A percentile compares a stretch with the other conserved stretches of the same genome.
Evolutionary conservation across 2,113 vertebrate species (phyloP).

Genomic region (Hymenochirus boettgeri): DNA sequence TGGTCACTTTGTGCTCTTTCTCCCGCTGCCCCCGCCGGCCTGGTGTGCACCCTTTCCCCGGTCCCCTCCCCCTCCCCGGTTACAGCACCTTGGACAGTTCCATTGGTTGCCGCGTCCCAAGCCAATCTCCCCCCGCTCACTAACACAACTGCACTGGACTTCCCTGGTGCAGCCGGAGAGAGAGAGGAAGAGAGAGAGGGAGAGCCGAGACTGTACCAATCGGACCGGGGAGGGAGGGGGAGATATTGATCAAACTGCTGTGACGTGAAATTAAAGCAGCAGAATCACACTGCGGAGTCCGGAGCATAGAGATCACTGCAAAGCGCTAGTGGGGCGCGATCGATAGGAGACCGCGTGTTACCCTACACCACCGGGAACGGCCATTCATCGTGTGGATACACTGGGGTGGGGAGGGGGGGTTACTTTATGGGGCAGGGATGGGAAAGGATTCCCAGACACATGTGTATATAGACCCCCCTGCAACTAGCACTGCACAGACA

Average conservation of each 20-base stretch:
- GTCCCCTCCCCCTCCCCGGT: not conserved
- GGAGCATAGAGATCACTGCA: constrained; percentile 51
- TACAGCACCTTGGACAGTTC: constrained; percentile 67
- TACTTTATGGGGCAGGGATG: not conserved
- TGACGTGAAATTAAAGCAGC: constrained; percentile 72
- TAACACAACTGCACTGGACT: constrained; percentile 43
- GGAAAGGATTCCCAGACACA: not conserved
- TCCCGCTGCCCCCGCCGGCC: constrained; percentile 63
- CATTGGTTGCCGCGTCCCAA: constrained; percentile 64
- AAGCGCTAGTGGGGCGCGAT: constrained; percentile 55
- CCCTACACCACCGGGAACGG: constrained; percentile 57
- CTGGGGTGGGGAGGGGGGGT: not conserved
- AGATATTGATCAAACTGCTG: constrained; percentile 86
- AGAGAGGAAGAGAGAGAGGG: constrained; percentile 47
- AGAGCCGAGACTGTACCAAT: constrained; percentile 73
- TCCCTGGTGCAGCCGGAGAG: constrained; percentile 71
- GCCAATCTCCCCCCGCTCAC: constrained; percentile 49
- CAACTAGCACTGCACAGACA: too few species aligned
- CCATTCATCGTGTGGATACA: constrained; percentile 39
- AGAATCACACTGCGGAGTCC: constrained; percentile 59
- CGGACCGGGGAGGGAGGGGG: constrained; percentile 73
- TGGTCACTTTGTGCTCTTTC: constrained; percentile 78
- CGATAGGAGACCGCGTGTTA: constrained; percentile 59
- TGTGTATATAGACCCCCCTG: too few species aligned
- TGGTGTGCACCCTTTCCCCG: constrained; percentile 64